A percentile compares a stretch with the other conserved stretches of the same genome.
Evolutionary conservation across 1,140 invertebrate species (phyloP).

Genomic region (Trigoniulus corallinus): DNA sequence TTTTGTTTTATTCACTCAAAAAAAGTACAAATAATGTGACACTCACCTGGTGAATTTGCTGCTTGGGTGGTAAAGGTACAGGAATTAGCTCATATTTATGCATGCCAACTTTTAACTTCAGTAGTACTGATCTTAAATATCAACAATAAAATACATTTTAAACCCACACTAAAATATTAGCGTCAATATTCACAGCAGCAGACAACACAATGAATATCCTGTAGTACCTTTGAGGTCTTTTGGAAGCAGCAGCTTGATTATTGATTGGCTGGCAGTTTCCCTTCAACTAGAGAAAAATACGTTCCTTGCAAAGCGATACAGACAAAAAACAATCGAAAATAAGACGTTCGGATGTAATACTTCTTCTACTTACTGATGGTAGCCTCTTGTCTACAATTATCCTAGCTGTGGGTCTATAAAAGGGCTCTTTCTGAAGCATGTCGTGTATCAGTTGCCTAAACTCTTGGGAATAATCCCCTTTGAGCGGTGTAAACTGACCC

Average conservation of each 20-base stretch:
- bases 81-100: background rate
- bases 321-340: background rate
- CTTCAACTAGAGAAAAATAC: too few relatives aligned
- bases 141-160: too few relatives aligned
- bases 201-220: too few relatives aligned
- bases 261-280: too few relatives aligned
- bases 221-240: too few relatives aligned
- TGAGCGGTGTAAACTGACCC: slow-evolving; percentile 38
- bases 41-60: background rate
- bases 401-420: slow-evolving; percentile 40
- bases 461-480: slow-evolving; percentile 44
- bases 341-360: background rate
- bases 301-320: background rate
- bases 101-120: too few relatives aligned
- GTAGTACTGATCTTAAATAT: too few relatives aligned
- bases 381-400: slow-evolving; percentile 37
- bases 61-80: background rate
- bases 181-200: too few relatives aligned
- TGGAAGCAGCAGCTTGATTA: too few relatives aligned
- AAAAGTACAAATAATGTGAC: background rate
- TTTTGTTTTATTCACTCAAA: too few relatives aligned
- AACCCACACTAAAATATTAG: too few relatives aligned
- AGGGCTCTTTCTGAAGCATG: slow-evolving; percentile 45
- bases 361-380: slow-evolving; percentile 23
- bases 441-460: slow-evolving; percentile 42